Base-by-base conservation (phyloP, 2,797 vertebrate species). In the Sebastes oblongus region DNA sequence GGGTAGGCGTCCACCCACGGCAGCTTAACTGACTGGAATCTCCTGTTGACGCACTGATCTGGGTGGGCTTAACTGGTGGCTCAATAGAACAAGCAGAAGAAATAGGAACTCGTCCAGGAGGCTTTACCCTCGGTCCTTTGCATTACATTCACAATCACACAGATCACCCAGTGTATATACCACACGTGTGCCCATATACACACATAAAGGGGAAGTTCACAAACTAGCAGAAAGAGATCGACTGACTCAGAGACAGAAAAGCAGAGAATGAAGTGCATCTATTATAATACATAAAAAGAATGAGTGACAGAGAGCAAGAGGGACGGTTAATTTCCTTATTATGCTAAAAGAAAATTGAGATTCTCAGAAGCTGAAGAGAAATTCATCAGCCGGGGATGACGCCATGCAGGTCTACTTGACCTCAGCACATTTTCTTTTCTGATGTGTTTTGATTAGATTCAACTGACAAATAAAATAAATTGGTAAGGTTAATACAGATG, bases 11-110 rank as follows among this genome's bases (percentile, higher is more conserved):
- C 88, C 88, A 78, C 91, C 90, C 86, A 91, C 89, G 56, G 62
- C 71, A 71, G 92, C 90, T 95, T 92, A 91, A 77, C 78, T 34
- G 62, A 54, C 69, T 83, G 81, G 81, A 90, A 89, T 91, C 92
- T 79, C 85, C 81, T 75, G 89, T 81, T 81, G 84, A 90, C n/a
- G 59, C 83, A 79, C 68, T 86, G 88, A 85, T 89, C 81, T 77
- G 60, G 14, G 52, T 39, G 62, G 62, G 91, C 83, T 93, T 89
- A 89, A 81, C 80, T 59, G 27, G 24, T 67, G 70, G 65, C 70
- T 86, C 81, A 65, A 66, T 70, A 52, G 27, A 58, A 66, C 72
- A 24, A 81, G 68, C 6, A 73, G 32, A 84, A 84, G 56, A 75
- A 77, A 87, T 11, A 76, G 77, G 27, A 83, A 62, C 75, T 65